These are phyloP conservation scores for Beaufortia kweichowensis DNA, from an alignment of 2,113 vertebrate species.

Conservation along the genomic window DNA sequence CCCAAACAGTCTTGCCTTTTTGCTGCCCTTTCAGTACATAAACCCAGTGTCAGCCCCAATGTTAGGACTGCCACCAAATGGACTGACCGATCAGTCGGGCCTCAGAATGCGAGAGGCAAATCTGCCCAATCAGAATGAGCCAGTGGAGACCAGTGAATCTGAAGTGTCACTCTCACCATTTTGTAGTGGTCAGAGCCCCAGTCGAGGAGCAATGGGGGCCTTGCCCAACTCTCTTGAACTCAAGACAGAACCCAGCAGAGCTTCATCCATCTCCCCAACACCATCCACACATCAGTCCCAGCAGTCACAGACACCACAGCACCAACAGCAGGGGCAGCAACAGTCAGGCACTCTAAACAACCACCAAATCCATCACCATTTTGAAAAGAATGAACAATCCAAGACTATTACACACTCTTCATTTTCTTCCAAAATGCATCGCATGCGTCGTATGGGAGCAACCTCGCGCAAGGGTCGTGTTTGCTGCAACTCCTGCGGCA, in stretches of 20 bases:
- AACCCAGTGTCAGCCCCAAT: conserved; percentile 96
- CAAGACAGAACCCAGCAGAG: conserved; percentile 89
- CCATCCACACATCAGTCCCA: conserved; percentile 70
- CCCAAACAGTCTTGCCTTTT: conserved; percentile 95
- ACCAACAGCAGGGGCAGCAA: conserved; percentile 68
- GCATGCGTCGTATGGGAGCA: conserved; percentile 94
- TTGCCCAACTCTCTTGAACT: conserved; percentile 91
- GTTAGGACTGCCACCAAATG: conserved; percentile 93
- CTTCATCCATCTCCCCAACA: conserved; percentile 80
- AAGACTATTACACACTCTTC: conserved; percentile 77
- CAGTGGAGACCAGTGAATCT: conserved; percentile 94
- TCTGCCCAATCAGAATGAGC: conserved; percentile 89
- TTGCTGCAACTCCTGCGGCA: conserved; percentile 97
- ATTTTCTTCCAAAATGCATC: conserved; percentile 94
- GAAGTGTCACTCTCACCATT: conserved; percentile 93
- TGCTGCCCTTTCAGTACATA: conserved; percentile 98
- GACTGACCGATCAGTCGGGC: conserved; percentile 88
- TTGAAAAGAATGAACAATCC: conserved; percentile 87
- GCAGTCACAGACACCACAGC: conserved; percentile 70
- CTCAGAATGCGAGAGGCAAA: conserved; percentile 89
- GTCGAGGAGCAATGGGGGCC: conserved; percentile 83
- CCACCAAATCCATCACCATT: conserved; percentile 76
- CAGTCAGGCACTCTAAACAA: conserved; percentile 82
- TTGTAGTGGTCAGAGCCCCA: conserved; percentile 87
- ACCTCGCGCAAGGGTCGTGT: conserved; percentile 97